Evolutionary conservation across 2,888 invertebrate genomes (phyloP).

Genomic region (Doris montereyensis): DNA sequence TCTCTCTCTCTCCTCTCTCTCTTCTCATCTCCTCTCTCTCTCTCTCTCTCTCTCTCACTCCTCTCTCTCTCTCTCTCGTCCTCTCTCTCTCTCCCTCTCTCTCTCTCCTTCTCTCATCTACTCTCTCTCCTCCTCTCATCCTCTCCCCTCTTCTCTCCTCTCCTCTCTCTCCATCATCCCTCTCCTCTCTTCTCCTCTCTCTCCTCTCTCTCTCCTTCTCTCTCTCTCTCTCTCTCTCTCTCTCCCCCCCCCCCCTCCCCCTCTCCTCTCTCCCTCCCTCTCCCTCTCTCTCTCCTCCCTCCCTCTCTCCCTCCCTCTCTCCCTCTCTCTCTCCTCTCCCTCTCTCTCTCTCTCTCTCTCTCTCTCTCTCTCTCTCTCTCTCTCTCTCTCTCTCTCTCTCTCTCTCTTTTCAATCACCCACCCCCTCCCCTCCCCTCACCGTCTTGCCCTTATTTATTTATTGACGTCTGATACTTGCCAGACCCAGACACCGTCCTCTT

Average conservation of each 20-base stretch:
- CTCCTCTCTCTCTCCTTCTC: neutral
- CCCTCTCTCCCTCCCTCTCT: too few relatives aligned
- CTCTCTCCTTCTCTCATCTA: neutral
- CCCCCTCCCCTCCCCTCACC: too few relatives aligned
- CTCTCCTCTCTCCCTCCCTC: neutral
- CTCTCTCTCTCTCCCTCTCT: neutral
- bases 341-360: too few relatives aligned
- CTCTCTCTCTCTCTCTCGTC: neutral
- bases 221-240: conserved; percentile 2
- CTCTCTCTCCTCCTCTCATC: neutral
- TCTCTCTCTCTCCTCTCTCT: too few relatives aligned
- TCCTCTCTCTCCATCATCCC: neutral
- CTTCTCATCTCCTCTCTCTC: too few relatives aligned
- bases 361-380: too few relatives aligned
- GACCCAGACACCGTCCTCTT: too few relatives aligned
- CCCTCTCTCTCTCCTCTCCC: too few relatives aligned
- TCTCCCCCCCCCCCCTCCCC: conserved; percentile 1
- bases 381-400: too few relatives aligned
- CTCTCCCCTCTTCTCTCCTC: neutral
- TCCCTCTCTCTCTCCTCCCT: neutral
- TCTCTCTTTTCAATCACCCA: too few relatives aligned
- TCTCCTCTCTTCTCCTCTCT: neutral
- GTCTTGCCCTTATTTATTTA: too few relatives aligned
- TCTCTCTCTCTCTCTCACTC: neutral
- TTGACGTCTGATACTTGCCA: too few relatives aligned